Conservation (phyloP, 2,797 vertebrate species). For the Enteromius viviparus region DNA sequence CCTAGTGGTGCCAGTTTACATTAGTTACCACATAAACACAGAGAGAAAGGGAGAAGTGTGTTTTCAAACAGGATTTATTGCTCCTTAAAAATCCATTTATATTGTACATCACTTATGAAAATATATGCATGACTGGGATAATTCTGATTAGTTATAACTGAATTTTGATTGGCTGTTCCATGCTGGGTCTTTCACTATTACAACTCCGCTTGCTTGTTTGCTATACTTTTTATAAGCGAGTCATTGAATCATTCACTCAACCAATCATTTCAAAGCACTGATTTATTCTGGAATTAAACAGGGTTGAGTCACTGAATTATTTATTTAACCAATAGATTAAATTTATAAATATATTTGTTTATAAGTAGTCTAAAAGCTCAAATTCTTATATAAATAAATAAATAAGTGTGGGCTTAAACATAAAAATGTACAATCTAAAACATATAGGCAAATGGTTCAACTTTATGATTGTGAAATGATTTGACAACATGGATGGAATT, state of each 20-base stretch:
- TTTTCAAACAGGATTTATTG: not conserved
- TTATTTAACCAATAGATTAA: not conserved
- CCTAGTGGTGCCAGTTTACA: constrained; percentile 1
- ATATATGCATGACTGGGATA: not conserved
- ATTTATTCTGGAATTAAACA: not conserved
- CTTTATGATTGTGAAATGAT: not conserved
- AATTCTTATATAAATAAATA: not conserved
- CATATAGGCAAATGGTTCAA: not conserved
- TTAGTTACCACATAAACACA: not conserved
- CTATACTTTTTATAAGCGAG: not conserved
- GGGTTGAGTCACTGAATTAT: not conserved
- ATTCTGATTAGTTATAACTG: not conserved
- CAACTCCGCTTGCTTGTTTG: not conserved
- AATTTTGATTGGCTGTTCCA: not conserved
- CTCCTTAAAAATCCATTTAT: not conserved
- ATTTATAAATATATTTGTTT: not conserved
- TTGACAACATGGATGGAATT: not conserved
- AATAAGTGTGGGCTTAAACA: not conserved
- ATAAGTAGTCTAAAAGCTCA: not conserved
- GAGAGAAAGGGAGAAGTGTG: not conserved
- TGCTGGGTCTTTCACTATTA: not conserved
- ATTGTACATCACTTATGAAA: not conserved
- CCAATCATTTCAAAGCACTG: not conserved
- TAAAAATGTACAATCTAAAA: not conserved
- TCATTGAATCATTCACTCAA: not conserved